Conservation (phyloP, 2,888 invertebrate genomes). For the Metallyticus violacea region DNA sequence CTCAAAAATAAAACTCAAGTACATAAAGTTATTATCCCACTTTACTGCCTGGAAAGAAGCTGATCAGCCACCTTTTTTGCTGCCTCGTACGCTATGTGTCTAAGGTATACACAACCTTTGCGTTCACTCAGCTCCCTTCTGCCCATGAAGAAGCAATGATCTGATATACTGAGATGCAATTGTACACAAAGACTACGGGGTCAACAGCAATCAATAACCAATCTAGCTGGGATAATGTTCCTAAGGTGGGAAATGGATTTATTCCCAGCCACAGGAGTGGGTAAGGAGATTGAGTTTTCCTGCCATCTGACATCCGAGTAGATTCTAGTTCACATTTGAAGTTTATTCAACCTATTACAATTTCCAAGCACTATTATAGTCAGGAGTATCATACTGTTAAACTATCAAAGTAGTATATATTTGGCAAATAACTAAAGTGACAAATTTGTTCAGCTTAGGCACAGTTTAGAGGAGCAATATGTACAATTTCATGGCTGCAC, state of each 20-base stretch:
- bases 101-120: neutral
- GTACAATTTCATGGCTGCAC: neutral
- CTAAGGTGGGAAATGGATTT: neutral
- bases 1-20: neutral
- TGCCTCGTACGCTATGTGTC: neutral
- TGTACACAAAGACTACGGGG: constrained; percentile 27
- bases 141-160: constrained; percentile 17
- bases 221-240: constrained; percentile 1
- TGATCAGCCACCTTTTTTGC: neutral
- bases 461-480: neutral
- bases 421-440: neutral
- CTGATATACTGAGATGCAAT: constrained; percentile 26
- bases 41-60: neutral
- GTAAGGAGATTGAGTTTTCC: neutral
- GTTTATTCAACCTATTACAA: neutral
- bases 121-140: constrained; percentile 5
- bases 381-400: neutral
- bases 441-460: neutral
- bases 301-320: neutral
- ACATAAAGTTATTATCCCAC: neutral
- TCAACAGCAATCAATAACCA: constrained; percentile 23
- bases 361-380: no score
- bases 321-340: neutral
- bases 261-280: neutral
- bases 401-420: neutral